Conservation (phyloP, 64 coral and sea anemone species). For the Stylophora pistillata region DNA sequence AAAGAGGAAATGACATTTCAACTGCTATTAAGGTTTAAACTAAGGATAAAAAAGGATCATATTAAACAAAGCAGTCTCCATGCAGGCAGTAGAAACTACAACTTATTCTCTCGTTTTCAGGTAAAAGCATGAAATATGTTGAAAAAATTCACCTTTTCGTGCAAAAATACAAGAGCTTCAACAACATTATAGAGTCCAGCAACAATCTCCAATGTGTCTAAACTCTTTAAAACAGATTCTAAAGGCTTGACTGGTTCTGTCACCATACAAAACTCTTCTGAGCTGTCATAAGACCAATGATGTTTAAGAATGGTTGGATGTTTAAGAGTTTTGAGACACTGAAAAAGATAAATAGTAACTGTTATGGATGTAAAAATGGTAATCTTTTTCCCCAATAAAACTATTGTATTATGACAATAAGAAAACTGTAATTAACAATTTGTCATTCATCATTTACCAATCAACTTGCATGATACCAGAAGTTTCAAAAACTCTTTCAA, state of each 20-base stretch:
- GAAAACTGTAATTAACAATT: too few species aligned
- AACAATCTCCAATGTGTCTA: conserved; percentile 81
- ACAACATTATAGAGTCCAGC: conserved; percentile 90
- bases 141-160: conserved; percentile 75
- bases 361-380: not conserved
- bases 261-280: conserved; percentile 76
- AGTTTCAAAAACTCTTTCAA: too few species aligned
- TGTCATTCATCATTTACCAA: too few species aligned
- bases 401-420: too few species aligned
- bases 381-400: not conserved
- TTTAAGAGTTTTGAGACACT: conserved; percentile 85
- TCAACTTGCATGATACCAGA: too few species aligned
- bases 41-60: not conserved
- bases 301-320: conserved; percentile 91
- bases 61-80: too few species aligned
- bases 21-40: not conserved
- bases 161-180: conserved; percentile 85
- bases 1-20: too few species aligned
- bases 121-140: not conserved
- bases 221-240: conserved; percentile 56
- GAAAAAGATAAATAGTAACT: not conserved
- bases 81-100: too few species aligned
- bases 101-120: too few species aligned
- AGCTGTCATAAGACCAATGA: conserved; percentile 69
- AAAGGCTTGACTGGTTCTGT: conserved; percentile 89